Conservation (phyloP, 2,888 invertebrate species). For the Phyto melanocephala region DNA sequence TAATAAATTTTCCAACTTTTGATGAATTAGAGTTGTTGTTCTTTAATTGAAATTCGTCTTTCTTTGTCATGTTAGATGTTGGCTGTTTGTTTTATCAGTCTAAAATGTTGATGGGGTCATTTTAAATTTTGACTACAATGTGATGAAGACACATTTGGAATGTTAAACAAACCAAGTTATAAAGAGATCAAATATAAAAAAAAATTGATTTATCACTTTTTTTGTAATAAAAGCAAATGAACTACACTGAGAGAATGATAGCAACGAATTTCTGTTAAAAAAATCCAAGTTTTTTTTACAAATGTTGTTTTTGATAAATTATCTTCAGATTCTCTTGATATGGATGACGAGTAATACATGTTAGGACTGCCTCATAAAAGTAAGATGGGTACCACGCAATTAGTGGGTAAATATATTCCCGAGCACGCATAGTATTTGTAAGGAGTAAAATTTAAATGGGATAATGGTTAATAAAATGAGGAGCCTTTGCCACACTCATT, state of each 20-base stretch:
- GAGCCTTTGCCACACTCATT: too few relatives aligned
- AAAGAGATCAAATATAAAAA: background rate
- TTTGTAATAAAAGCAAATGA: background rate
- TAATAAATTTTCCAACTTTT: constrained; percentile 45
- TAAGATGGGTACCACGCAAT: too few relatives aligned
- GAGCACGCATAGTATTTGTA: too few relatives aligned
- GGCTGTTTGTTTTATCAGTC: constrained; percentile 15
- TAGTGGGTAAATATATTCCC: too few relatives aligned
- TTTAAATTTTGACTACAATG: constrained; percentile 9
- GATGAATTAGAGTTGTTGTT: constrained; percentile 48
- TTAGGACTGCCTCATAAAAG: too few relatives aligned
- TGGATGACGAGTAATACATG: too few relatives aligned
- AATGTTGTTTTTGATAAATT: too few relatives aligned
- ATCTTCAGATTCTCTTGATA: too few relatives aligned
- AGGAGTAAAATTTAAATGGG: too few relatives aligned
- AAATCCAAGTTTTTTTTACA: too few relatives aligned
- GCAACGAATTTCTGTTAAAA: too few relatives aligned
- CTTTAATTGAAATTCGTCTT: background rate
- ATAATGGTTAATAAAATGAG: too few relatives aligned
- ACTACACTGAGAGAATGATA: background rate
- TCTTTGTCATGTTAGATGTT: background rate
- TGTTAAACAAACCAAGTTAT: constrained; percentile 21
- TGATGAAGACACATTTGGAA: constrained; percentile 35
- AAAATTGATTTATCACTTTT: constrained; percentile 44
- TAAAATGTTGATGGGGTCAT: constrained; percentile 29